phyloP scores from a whole-genome alignment of 2,797 vertebrate genomes.

The Schizopygopsis pylzovi region DNA sequence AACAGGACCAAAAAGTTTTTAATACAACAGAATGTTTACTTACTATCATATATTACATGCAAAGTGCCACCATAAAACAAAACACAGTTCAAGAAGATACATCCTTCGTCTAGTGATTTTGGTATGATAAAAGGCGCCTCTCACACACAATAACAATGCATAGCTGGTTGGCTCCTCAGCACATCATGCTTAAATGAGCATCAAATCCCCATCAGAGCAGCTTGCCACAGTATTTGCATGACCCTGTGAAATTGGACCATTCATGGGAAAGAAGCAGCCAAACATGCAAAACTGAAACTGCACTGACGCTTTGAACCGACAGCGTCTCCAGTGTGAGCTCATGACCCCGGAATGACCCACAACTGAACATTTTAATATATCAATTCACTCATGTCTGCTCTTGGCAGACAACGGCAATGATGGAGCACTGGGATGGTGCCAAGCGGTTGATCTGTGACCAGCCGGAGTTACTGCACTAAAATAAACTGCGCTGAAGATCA shows the following conservation, averaged over 20 bases:
- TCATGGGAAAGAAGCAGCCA: conserved; percentile 27
- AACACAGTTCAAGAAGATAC: neutral
- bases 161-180: neutral
- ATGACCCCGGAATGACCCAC: conserved; percentile 56
- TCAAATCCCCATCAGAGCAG: conserved; percentile 23
- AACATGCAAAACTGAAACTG: conserved; percentile 32
- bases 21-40: neutral
- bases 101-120: conserved; percentile 12
- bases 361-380: conserved; percentile 38
- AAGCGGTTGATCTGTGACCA: conserved; percentile 15
- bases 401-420: conserved; percentile 21
- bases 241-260: conserved; percentile 39
- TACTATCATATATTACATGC: neutral
- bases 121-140: neutral
- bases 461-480: neutral
- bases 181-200: conserved; percentile 44
- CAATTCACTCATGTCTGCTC: conserved; percentile 29
- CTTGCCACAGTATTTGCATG: conserved; percentile 10
- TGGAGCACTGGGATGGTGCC: neutral
- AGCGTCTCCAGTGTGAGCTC: conserved; percentile 39
- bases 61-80: neutral
- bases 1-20: neutral
- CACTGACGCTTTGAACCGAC: conserved; percentile 29
- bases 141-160: neutral
- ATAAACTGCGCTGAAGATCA: neutral